Base-by-base conservation (phyloP, 2,113 vertebrate species). In the Sinocyclocheilus maitianheensis region DNA sequence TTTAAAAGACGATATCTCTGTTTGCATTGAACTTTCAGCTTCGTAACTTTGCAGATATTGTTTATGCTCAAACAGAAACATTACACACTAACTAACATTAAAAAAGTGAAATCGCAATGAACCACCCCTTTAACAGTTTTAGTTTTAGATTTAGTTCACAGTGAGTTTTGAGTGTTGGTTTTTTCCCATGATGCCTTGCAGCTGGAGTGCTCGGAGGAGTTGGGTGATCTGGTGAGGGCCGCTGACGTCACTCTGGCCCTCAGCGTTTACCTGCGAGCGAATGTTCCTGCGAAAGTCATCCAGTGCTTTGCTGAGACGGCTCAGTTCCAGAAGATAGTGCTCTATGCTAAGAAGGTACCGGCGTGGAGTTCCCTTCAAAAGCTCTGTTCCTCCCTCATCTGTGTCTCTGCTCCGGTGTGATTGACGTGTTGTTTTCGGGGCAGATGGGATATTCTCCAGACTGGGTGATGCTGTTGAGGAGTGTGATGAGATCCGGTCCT, bases 281-380 rank as follows among this genome's bases (percentile, higher is more conserved):
- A 96, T 58, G 95, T 98, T 87, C 97, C 97, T 86, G 97, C 93
- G 93, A 98, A 99, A 93, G 97, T 98, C 85, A 97, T 97, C 87
- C 97, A 98, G 91, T 98, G 97, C 93, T 99, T 99, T 89, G 97
- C 97, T 85, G 97, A 98, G 94, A 98, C 97, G 0, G 96, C 96
- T 46, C 97, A 99, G 84, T 97, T 98, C 92, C 97, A 98, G 93
- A 98, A 99, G 92, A 98, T 97, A 20, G 96, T 98, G 58, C 94
- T 97, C 3, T 98, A 98, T 91, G 97, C 97, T 85, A 97, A 97
- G 92, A 98, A 99, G 96, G 97, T 98, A 95, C 89, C 16, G 0
- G 24, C 3, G 26, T 69, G 30, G 30, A 0, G 11, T 53, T 46
- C 20, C 46, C 46, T 48, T 46, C 37, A 22, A 60, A 13, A 4